Conservation (phyloP, 2,113 vertebrate species). For the Chionomys nivalis region DNA sequence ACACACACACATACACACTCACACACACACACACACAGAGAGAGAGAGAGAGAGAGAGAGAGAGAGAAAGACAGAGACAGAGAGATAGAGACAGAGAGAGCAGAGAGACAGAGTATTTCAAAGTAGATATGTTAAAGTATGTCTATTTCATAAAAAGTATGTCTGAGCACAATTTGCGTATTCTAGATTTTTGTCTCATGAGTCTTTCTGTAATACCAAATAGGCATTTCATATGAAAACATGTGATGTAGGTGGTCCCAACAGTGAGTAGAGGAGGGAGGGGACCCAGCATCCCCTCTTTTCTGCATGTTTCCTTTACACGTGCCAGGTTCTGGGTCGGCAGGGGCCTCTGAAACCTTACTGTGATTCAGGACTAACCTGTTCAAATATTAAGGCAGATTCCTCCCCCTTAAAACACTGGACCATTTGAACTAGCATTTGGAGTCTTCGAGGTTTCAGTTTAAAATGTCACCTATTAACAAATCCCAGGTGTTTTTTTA, state of each 20-base stretch:
- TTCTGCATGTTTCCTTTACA: background rate
- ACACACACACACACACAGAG: no score
- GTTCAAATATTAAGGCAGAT: conserved; percentile 29
- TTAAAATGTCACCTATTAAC: conserved; percentile 16
- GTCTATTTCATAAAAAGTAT: background rate
- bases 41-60: no score
- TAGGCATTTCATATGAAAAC: background rate
- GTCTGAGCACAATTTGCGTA: background rate
- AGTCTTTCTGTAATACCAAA: conserved; percentile 5
- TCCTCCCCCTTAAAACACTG: background rate
- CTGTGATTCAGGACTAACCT: background rate
- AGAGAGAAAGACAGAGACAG: no score
- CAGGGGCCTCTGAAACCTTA: conserved; percentile 17
- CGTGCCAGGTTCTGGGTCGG: background rate
- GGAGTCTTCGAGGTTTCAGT: background rate
- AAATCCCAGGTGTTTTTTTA: background rate
- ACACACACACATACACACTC: no score
- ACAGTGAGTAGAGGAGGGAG: background rate
- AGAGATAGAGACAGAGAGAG: no score
- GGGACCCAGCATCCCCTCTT: background rate
- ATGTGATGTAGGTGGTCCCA: background rate
- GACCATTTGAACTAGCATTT: background rate
- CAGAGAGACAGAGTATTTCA: no score
- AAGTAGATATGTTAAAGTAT: background rate
- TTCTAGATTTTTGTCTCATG: background rate